These are phyloP conservation scores for Sitodiplosis mosellana DNA, from an alignment of 1,140 invertebrate genomes.

Conservation along the genomic window DNA sequence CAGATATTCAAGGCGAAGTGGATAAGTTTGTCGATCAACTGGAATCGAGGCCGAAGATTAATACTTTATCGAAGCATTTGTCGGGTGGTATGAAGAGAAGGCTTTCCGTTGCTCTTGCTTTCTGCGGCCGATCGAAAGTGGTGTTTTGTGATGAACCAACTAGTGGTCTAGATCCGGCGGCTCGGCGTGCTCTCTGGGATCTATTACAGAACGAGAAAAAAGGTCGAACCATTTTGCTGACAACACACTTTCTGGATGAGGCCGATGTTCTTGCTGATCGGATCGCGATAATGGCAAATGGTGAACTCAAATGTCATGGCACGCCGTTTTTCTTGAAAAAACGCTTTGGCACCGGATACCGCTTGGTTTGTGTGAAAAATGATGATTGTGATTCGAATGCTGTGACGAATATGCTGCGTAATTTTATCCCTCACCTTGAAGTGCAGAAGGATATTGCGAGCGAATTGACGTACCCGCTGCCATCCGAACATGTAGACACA, in stretches of 20 bases:
- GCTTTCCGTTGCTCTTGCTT: slow-evolving; percentile 51
- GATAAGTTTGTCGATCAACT: slow-evolving; percentile 41
- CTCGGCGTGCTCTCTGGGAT: slow-evolving; percentile 72
- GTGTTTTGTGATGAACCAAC: slow-evolving; percentile 73
- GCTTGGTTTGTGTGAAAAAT: too few species aligned
- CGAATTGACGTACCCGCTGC: too few species aligned
- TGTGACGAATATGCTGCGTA: slow-evolving; percentile 8
- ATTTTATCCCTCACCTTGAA: background rate
- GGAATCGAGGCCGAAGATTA: slow-evolving; percentile 30
- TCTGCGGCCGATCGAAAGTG: slow-evolving; percentile 38
- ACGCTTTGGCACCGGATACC: slow-evolving; percentile 43
- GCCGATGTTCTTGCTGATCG: slow-evolving; percentile 80
- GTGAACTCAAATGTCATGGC: slow-evolving; percentile 15
- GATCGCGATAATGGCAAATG: slow-evolving; percentile 69
- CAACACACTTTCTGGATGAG: slow-evolving; percentile 93
- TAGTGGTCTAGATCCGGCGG: slow-evolving; percentile 74
- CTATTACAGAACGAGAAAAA: slow-evolving; percentile 36
- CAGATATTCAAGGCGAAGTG: slow-evolving; percentile 26
- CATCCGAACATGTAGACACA: too few species aligned
- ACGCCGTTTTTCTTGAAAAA: slow-evolving; percentile 49
- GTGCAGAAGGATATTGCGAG: too few species aligned
- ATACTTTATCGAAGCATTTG: slow-evolving; percentile 15
- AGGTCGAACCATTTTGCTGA: slow-evolving; percentile 57
- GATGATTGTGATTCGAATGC: slow-evolving; percentile 27
- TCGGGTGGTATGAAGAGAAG: slow-evolving; percentile 71